Evolutionary conservation across 2,888 invertebrate species (phyloP).

Genomic region (Heliconius aoede): DNA sequence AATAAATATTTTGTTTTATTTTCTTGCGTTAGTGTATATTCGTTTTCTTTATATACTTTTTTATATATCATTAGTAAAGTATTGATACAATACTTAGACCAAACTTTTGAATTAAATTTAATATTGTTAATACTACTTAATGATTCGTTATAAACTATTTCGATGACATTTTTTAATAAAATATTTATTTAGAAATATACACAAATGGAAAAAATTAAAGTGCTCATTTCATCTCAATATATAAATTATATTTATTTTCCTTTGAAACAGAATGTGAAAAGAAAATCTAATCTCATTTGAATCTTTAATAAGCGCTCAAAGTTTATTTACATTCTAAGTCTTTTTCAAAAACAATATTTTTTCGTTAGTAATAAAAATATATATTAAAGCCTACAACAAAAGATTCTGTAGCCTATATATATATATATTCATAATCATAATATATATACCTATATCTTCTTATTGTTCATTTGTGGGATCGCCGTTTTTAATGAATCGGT

Average conservation of each 20-base stretch:
- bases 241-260: conserved; percentile 4
- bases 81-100: no score
- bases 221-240: conserved; percentile 1
- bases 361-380: conserved; percentile 12
- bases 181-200: not conserved
- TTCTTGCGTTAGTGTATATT: not conserved
- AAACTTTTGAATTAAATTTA: not conserved
- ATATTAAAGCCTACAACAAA: conserved; percentile 1
- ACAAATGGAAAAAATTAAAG: not conserved
- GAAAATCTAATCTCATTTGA: conserved; percentile 23
- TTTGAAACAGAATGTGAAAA: conserved; percentile 24
- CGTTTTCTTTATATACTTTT: no score
- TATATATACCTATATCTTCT: conserved; percentile 52
- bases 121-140: not conserved
- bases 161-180: not conserved
- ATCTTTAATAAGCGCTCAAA: conserved; percentile 35
- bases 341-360: conserved; percentile 14
- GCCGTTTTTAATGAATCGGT: conserved; percentile 55
- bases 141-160: not conserved
- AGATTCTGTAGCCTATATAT: conserved; percentile 49
- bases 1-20: conserved; percentile 8
- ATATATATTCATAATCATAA: no score
- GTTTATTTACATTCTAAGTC: conserved; percentile 34
- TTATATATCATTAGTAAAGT: no score
- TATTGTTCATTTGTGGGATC: conserved; percentile 51